Evolutionary conservation across 2,113 vertebrate genomes (phyloP), one percentile per base, ranked within the genome.

Genomic region (Arenaria interpres): DNA sequence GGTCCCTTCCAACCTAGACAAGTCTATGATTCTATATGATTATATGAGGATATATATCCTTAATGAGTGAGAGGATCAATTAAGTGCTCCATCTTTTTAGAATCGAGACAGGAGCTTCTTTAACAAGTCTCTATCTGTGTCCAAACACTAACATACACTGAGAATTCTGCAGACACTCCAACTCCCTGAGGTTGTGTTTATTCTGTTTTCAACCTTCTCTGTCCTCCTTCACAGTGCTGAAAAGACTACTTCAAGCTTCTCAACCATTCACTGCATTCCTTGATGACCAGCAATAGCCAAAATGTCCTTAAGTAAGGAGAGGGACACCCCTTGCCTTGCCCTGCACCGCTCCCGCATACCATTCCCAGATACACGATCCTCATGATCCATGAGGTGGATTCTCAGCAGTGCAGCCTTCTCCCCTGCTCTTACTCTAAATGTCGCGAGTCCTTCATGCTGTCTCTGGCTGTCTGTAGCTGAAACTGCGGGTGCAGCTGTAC

Each of bases 321-420:
- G 16, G 37, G 33, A 88, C 6, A 0, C 1, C 14, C 9, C 14
- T 86, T 80, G 53, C 48, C 48, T 69, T 87, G 39, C 33, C 66
- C 78, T 37, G 22, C n/a, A 15, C 25, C 5, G 1, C 35, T 63
- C 8, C 43, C 9, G 4, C 1, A 1, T 41, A 14, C 33, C 22
- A 4, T 53, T 86, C 54, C 25, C 48, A 60, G 66, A 10, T 16
- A 27, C 0, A 3, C 9, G 23, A 53, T 33, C 28, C 39, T 39
- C 39, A 39, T 39, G 39, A 39, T 39, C 39, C 39, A 39, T 39
- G 39, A 87, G 46, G 27, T 35, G 24, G 59, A 69, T 37, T 53
- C 68, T 54, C 54, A 72, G 53, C 21, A 79, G 59, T 12, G 21
- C 32, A 48, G 24, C 0, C 0, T 64, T 46, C 37, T 75, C 16